Base-by-base conservation (phyloP, 2,888 invertebrate species). In the Drosophila pseudotalamancana region DNA sequence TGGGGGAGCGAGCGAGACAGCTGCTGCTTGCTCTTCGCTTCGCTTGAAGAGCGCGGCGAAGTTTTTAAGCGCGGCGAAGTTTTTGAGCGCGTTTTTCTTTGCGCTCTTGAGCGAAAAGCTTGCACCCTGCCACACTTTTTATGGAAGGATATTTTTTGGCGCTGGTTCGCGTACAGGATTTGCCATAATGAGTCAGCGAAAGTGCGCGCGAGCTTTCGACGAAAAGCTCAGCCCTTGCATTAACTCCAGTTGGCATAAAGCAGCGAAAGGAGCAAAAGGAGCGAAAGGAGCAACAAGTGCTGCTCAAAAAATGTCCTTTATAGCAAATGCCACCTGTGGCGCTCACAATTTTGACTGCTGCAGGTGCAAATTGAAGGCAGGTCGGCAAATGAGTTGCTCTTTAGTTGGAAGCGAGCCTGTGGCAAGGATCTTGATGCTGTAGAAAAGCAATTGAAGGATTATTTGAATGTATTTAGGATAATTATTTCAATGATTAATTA, bases 121-220 rank as follows among this genome's bases (percentile, higher is more conserved):
- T 54, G 9, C 29, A 39, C n/a, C n/a, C 3, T 35, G 21, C 39
- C n/a, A n/a, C n/a, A n/a, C 54, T 65, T 59, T 66, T 60, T 65
- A 60, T 59, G 48, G 39, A 14, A 49, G 81, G 87, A 87, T 49
- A 74, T 73, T 86, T 83, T 69, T 67, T 73, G 48, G 14, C 12
- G 12, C 14, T 45, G 81, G 81, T 81, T 81, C 40, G 87, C 74
- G 81, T 51, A 84, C 87, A 81, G 81, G 81, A 81, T 87, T 66
- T 67, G 64, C 86, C 50, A 79, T 82, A 80, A 79, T 78, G 67
- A 55, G 57, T 43, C 39, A 53, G 48, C 69, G 37, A 73, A 73
- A 69, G 42, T 69, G 21, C 11, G 5, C 42, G 31, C 48, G 23
- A 19, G 74, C 77, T 68, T 62, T 69, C 32, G 12, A 1, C 19